A percentile compares a stretch with the other conserved stretches of the same genome.
phyloP scores from a whole-genome alignment of 2,797 vertebrate genomes.

The Anguilla megastoma region DNA sequence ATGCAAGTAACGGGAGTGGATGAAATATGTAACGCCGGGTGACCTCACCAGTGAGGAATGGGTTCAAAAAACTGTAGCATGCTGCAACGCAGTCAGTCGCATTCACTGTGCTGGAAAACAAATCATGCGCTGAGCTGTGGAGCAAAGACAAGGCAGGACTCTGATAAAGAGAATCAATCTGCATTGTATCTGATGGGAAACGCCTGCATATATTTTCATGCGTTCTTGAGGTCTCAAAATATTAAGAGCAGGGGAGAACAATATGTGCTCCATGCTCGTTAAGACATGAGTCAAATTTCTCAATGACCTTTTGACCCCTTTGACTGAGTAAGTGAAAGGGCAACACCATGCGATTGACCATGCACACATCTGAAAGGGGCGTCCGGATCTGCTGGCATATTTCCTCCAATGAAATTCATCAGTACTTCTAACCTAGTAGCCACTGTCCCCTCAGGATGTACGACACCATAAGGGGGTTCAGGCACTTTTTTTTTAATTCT shows the following conservation, averaged over 20 bases:
- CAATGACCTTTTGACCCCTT: neutral
- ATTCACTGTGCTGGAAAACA: neutral
- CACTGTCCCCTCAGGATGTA: neutral
- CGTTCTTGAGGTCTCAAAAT: neutral
- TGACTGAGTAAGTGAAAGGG: neutral
- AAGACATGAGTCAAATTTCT: neutral
- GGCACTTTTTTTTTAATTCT: neutral
- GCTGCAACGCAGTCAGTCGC: slow-evolving; percentile 34
- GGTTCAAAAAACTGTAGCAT: slow-evolving; percentile 50
- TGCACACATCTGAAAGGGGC: neutral
- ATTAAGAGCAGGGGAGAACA: neutral
- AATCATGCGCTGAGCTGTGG: neutral
- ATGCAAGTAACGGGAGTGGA: slow-evolving; percentile 48
- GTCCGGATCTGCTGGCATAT: neutral
- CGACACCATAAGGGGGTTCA: neutral
- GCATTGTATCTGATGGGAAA: neutral
- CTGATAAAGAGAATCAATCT: neutral
- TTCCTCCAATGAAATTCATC: neutral
- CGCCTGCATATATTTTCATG: neutral
- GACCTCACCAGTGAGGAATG: slow-evolving; percentile 57
- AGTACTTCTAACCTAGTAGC: neutral
- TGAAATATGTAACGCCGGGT: slow-evolving; percentile 37
- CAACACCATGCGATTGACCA: neutral
- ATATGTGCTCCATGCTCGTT: neutral
- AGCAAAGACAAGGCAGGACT: neutral